Evolutionary conservation across 2,888 invertebrate genomes (phyloP).

Genomic region (Atethmia centrago): DNA sequence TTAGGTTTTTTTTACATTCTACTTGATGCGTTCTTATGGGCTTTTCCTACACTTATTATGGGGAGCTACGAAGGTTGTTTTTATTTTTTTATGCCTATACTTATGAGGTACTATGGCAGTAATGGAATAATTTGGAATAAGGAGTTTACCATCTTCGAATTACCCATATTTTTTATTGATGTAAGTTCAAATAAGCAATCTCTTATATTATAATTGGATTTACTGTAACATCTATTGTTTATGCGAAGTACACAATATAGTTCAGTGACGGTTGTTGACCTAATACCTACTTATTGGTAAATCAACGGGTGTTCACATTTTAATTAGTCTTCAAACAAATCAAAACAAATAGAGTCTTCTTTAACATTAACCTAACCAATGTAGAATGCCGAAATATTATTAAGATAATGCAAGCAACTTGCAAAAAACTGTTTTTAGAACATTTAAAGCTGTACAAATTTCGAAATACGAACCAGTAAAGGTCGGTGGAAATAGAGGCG

Average conservation of each 20-base stretch:
- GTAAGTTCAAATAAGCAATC: background rate
- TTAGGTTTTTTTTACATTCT: slow-evolving; percentile 32
- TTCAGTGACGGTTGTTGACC: slow-evolving; percentile 32
- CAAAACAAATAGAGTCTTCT: background rate
- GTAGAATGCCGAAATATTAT: slow-evolving; percentile 14
- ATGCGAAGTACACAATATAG: slow-evolving; percentile 10
- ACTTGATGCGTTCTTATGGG: slow-evolving; percentile 27
- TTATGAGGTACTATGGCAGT: background rate
- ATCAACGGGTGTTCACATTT: slow-evolving; percentile 36
- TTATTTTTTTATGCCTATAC: slow-evolving; percentile 9
- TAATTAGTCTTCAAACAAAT: slow-evolving; percentile 23
- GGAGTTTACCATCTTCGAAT: slow-evolving; percentile 1
- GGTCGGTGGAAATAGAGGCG: slow-evolving; percentile 77
- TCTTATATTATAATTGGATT: slow-evolving; percentile 25
- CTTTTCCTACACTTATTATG: slow-evolving; percentile 66
- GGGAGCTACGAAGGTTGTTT: slow-evolving; percentile 27
- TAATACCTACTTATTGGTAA: slow-evolving; percentile 23
- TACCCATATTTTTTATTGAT: background rate
- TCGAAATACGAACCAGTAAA: slow-evolving; percentile 80
- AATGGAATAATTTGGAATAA: background rate
- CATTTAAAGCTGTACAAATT: slow-evolving; percentile 66
- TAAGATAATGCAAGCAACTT: slow-evolving; percentile 12
- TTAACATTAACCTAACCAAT: background rate
- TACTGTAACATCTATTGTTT: slow-evolving; percentile 44
- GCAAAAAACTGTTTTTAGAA: slow-evolving; percentile 33